Percentiles rank a stretch among this genome's conserved stretches.
These are phyloP conservation scores for Semnornis frantzii DNA, from an alignment of 2,113 vertebrate species.

Conservation along the genomic window DNA sequence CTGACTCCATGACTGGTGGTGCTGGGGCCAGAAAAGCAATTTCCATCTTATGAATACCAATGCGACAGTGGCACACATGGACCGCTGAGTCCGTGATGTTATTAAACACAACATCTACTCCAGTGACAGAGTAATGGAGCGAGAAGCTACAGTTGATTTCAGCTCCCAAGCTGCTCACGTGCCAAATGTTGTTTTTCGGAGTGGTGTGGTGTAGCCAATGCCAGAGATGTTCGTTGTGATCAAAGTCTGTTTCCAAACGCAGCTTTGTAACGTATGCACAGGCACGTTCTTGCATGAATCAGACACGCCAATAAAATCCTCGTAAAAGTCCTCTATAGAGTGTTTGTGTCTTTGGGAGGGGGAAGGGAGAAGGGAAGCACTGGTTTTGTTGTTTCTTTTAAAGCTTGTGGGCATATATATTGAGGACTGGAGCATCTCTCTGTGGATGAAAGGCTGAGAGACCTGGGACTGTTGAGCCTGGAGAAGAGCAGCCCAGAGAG, in stretches of 20 bases:
- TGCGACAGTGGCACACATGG: background rate
- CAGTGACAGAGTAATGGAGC: background rate
- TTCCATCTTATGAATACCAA: background rate
- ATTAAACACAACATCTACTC: background rate
- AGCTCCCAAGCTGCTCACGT: background rate
- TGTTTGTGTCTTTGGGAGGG: background rate
- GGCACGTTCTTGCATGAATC: conserved; percentile 29
- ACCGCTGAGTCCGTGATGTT: accelerated
- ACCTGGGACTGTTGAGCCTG: too few species aligned
- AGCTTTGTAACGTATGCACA: background rate
- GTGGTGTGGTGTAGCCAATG: background rate
- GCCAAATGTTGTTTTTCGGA: background rate
- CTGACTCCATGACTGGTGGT: background rate
- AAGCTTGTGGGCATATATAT: background rate
- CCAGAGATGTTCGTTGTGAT: background rate
- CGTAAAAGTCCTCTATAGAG: background rate
- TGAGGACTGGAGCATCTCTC: too few species aligned
- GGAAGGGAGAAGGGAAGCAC: background rate
- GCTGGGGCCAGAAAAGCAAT: background rate
- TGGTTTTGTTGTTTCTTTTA: background rate
- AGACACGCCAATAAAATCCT: background rate
- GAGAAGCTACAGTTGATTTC: background rate
- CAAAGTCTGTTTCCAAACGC: background rate
- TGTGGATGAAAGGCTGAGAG: too few species aligned
- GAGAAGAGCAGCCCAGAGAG: too few species aligned